Evolutionary conservation across 92 coral and sea anemone species (phyloP).

Genomic region (Parazoanthus swiftii): DNA sequence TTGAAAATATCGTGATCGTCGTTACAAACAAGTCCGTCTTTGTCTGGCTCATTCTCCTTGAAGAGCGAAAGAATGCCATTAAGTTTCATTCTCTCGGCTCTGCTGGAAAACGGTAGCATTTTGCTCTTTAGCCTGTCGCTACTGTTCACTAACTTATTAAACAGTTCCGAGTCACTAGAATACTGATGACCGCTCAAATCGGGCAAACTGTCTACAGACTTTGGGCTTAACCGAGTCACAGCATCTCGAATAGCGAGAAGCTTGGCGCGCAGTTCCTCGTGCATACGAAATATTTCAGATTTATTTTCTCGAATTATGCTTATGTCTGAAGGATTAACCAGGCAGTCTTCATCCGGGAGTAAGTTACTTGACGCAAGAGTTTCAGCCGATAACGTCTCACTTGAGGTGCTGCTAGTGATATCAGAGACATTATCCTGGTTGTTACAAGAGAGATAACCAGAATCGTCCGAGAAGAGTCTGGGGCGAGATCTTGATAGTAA

Average conservation of each 20-base stretch:
- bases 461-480: conserved; percentile 55
- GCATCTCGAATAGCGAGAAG: conserved; percentile 69
- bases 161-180: conserved; percentile 37
- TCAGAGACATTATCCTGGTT: conserved; percentile 54
- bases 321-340: conserved; percentile 82
- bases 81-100: conserved; percentile 41
- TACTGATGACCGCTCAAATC: conserved; percentile 29
- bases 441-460: conserved; percentile 57
- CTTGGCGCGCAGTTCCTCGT: conserved; percentile 80
- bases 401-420: conserved; percentile 66
- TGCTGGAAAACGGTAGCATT: conserved; percentile 33
- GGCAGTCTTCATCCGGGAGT: conserved; percentile 76
- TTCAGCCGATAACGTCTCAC: conserved; percentile 61
- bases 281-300: conserved; percentile 74
- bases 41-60: conserved; percentile 51
- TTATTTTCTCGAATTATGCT: conserved; percentile 82
- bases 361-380: conserved; percentile 51
- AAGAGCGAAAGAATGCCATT: conserved; percentile 47
- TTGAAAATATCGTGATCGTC: conserved; percentile 53
- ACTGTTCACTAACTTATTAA: conserved; percentile 35
- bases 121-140: conserved; percentile 39
- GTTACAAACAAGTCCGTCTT: conserved; percentile 44
- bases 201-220: conserved; percentile 29
- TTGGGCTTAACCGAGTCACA: conserved; percentile 46
- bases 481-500: conserved; percentile 42